phyloP scores from a whole-genome alignment of 2,888 invertebrate genomes.

The Platycnemis pennipes region DNA sequence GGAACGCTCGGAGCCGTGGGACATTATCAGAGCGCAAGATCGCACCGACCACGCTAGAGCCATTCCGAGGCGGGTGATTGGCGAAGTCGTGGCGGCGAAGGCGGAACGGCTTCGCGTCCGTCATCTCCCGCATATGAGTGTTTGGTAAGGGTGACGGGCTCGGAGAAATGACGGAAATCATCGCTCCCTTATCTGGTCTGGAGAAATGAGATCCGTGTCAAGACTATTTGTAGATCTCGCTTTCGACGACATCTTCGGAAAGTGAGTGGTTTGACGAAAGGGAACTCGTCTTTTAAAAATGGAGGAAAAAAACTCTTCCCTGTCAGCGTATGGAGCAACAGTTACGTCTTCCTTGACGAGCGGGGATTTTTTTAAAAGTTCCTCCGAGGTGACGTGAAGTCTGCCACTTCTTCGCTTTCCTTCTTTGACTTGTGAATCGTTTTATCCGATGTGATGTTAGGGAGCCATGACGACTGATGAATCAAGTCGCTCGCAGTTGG shows the following conservation, averaged over 20 bases:
- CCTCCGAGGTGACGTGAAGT: neutral
- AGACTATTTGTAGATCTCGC: neutral
- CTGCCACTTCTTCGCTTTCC: neutral
- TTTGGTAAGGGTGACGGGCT: neutral
- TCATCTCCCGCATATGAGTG: neutral
- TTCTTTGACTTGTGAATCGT: neutral
- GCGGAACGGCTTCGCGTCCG: neutral
- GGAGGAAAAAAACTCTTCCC: neutral
- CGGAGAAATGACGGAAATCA: neutral
- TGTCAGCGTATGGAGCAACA: neutral
- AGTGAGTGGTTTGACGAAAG: neutral
- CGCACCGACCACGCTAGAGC: neutral
- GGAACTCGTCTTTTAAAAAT: neutral
- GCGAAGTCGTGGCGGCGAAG: neutral
- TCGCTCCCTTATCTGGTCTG: neutral
- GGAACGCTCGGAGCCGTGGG: neutral
- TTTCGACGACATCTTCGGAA: neutral
- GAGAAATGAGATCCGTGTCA: neutral
- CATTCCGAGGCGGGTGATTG: neutral
- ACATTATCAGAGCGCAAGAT: neutral
- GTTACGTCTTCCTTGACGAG: neutral
- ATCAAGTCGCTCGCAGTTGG: neutral
- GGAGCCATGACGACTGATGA: neutral
- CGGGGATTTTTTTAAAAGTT: neutral
- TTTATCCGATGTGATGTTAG: neutral